Conservation (phyloP, 2,797 vertebrate genomes). For the Cygnus olor region DNA sequence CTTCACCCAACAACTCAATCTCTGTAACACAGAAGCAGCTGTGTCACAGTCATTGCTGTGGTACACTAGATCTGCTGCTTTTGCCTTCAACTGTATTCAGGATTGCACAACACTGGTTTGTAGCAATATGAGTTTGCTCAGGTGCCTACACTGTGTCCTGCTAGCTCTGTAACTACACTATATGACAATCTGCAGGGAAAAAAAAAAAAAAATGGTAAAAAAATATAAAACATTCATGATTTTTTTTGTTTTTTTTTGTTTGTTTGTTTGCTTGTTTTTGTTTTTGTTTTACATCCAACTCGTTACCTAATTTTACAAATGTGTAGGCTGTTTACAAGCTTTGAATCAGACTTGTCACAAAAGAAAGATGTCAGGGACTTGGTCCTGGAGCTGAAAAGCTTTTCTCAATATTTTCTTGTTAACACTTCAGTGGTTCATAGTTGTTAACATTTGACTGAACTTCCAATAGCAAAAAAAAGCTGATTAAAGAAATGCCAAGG, state of each 20-base stretch:
- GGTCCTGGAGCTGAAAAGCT: conserved; percentile 27
- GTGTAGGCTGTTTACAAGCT: conserved; percentile 27
- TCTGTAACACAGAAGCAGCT: neutral
- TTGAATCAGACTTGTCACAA: conserved; percentile 30
- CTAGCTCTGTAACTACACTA: neutral
- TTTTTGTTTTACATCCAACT: neutral
- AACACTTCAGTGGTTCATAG: conserved; percentile 29
- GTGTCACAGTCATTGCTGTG: neutral
- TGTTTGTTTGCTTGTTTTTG: neutral
- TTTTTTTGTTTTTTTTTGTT: no score
- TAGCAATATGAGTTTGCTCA: neutral
- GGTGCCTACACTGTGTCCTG: neutral
- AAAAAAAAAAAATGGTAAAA: neutral
- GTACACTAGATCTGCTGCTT: neutral
- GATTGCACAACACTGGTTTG: neutral
- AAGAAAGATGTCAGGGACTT: neutral
- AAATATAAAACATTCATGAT: neutral
- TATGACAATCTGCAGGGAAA: neutral
- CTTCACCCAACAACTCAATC: neutral
- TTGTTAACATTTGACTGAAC: conserved; percentile 60
- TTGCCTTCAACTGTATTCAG: neutral
- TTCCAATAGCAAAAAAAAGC: conserved; percentile 27
- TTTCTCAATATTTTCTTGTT: conserved; percentile 50
- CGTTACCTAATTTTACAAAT: conserved; percentile 31
- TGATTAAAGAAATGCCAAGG: conserved; percentile 60